Conservation (phyloP, 1,140 invertebrate species). For the Pogonognathellus flavescens region DNA sequence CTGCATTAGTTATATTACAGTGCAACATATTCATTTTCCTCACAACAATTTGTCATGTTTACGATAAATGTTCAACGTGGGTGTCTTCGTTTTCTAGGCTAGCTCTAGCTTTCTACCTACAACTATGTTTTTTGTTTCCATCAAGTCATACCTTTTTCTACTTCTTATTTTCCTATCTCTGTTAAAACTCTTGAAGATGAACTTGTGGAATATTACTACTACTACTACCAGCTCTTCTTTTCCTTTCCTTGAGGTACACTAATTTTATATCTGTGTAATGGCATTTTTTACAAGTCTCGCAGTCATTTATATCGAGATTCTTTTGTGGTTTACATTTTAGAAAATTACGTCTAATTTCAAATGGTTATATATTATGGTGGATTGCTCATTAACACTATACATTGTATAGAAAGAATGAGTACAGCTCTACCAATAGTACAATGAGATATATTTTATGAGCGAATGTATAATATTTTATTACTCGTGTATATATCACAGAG, state of each 20-base stretch:
- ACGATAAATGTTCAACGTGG: conserved; percentile 43
- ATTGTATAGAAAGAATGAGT: conserved; percentile 17
- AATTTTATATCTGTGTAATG: conserved; percentile 32
- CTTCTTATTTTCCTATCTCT: background rate
- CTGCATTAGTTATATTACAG: background rate
- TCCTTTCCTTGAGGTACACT: background rate
- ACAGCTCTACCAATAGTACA: background rate
- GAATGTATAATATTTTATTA: background rate
- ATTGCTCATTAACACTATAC: conserved; percentile 7
- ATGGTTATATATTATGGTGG: background rate
- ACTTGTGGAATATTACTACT: background rate
- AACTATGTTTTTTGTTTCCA: conserved; percentile 21
- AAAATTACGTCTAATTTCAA: conserved; percentile 42
- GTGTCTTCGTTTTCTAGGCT: conserved; percentile 11
- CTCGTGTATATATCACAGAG: too few relatives aligned
- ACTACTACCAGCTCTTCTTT: background rate
- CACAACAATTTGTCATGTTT: conserved; percentile 36
- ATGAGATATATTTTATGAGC: background rate
- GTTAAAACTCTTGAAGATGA: background rate
- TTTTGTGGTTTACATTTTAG: conserved; percentile 38
- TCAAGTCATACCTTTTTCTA: conserved; percentile 4
- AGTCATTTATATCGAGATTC: background rate
- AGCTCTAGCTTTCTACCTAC: conserved; percentile 42
- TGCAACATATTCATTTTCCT: background rate
- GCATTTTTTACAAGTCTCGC: conserved; percentile 11